Percentiles rank a stretch among this genome's conserved stretches.
Conservation (phyloP, 2,888 invertebrate genomes). For the Branchipolynoe longqiensis region DNA sequence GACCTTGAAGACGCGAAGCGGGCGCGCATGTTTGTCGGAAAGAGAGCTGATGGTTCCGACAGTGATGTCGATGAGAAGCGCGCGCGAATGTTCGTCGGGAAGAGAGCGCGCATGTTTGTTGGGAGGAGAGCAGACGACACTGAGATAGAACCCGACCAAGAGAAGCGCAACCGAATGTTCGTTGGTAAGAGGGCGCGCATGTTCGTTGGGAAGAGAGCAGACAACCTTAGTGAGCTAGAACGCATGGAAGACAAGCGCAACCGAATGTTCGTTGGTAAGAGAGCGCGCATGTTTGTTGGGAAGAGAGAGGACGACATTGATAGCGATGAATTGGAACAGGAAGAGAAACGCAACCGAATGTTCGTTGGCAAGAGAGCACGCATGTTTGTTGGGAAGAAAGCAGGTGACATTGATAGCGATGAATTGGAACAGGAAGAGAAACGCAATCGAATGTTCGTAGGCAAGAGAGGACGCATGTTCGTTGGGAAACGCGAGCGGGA, state of each 20-base stretch:
- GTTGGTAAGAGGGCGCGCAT: conserved; percentile 62
- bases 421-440: conserved; percentile 56
- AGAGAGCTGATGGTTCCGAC: conserved; percentile 32
- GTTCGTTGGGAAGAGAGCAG: conserved; percentile 60
- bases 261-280: conserved; percentile 62
- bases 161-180: conserved; percentile 48
- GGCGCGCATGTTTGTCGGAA: conserved; percentile 52
- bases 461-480: conserved; percentile 61
- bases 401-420: conserved; percentile 48
- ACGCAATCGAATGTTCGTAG: conserved; percentile 58
- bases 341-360: conserved; percentile 57
- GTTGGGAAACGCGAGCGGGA: conserved; percentile 60
- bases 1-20: conserved; percentile 61
- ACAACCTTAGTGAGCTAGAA: conserved; percentile 23
- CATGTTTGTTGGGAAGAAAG: conserved; percentile 55
- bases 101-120: conserved; percentile 60
- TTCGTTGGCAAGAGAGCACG: conserved; percentile 62
- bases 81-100: conserved; percentile 61
- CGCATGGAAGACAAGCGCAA: conserved; percentile 56
- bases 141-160: conserved; percentile 6
- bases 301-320: conserved; percentile 53
- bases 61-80: conserved; percentile 57
- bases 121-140: conserved; percentile 58
- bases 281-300: conserved; percentile 55
- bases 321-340: conserved; percentile 43